Conservation (phyloP, 1,140 invertebrate species). For the Drosophila funebris region DNA sequence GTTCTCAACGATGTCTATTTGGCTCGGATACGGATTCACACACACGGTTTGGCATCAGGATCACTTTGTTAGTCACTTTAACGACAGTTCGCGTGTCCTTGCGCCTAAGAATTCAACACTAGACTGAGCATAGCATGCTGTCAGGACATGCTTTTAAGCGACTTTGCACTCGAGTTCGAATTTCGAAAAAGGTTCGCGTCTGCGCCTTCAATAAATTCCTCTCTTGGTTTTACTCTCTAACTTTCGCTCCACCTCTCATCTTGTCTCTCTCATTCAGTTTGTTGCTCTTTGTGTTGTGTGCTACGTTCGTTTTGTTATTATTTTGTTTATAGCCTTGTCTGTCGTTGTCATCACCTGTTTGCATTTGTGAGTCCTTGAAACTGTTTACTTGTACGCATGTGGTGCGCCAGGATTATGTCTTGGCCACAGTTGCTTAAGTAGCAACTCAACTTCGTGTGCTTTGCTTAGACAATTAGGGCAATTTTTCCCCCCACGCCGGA, state of each 20-base stretch:
- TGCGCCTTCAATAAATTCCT: conserved; percentile 29
- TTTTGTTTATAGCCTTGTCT: conserved; percentile 68
- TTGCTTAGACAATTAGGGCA: conserved; percentile 18
- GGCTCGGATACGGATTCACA: neutral
- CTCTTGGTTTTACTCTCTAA: neutral
- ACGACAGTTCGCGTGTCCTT: conserved; percentile 63
- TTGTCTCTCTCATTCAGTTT: conserved; percentile 3
- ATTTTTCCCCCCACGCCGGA: too few species aligned
- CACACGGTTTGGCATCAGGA: conserved; percentile 50
- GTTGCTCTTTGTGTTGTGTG: conserved; percentile 39
- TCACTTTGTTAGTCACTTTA: conserved; percentile 30
- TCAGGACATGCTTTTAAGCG: conserved; percentile 72
- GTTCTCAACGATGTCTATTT: conserved; percentile 21
- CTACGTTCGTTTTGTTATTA: conserved; percentile 71
- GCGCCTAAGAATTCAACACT: conserved; percentile 71
- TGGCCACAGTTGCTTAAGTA: conserved; percentile 45
- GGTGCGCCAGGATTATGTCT: conserved; percentile 45
- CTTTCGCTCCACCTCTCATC: conserved; percentile 3
- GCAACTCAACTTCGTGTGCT: conserved; percentile 14
- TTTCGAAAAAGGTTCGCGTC: conserved; percentile 16
- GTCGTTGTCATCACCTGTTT: conserved; percentile 78
- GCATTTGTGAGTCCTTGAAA: conserved; percentile 79
- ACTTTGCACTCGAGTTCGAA: conserved; percentile 43
- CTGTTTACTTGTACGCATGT: conserved; percentile 36
- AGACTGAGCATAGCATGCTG: conserved; percentile 66